phyloP scores from a whole-genome alignment of 2,888 invertebrate genomes.

The Actias luna region DNA sequence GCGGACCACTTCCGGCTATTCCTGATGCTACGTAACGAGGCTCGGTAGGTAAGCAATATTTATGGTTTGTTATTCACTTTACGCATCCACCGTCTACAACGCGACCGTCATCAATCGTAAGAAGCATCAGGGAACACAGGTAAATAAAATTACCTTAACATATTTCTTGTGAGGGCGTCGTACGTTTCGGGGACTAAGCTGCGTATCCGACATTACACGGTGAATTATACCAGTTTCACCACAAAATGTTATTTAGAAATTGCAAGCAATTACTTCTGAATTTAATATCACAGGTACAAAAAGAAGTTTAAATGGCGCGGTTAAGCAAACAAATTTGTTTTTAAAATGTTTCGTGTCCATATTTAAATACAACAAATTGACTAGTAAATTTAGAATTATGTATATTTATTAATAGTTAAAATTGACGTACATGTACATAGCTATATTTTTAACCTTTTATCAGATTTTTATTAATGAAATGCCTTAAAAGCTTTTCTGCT shows the following conservation, averaged over 20 bases:
- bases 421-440: too few species aligned
- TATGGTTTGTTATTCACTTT: conserved; percentile 43
- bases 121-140: conserved; percentile 37
- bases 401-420: too few species aligned
- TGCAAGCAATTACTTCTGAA: conserved; percentile 9
- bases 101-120: conserved; percentile 54
- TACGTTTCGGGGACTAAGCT: neutral
- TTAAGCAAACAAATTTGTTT: neutral
- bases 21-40: neutral
- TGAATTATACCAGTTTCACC: neutral
- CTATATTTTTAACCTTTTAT: too few species aligned
- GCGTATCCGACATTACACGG: neutral
- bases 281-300: neutral
- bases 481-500: neutral
- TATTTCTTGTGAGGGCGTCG: conserved; percentile 9
- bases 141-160: conserved; percentile 48
- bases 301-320: neutral
- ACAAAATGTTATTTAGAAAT: neutral
- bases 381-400: too few species aligned
- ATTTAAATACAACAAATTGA: too few species aligned
- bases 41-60: conserved; percentile 46
- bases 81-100: conserved; percentile 31
- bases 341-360: neutral
- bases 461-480: neutral
- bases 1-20: conserved; percentile 5